Base-by-base conservation (phyloP, 1,140 invertebrate genomes). In the Zaprionus ornatus region DNA sequence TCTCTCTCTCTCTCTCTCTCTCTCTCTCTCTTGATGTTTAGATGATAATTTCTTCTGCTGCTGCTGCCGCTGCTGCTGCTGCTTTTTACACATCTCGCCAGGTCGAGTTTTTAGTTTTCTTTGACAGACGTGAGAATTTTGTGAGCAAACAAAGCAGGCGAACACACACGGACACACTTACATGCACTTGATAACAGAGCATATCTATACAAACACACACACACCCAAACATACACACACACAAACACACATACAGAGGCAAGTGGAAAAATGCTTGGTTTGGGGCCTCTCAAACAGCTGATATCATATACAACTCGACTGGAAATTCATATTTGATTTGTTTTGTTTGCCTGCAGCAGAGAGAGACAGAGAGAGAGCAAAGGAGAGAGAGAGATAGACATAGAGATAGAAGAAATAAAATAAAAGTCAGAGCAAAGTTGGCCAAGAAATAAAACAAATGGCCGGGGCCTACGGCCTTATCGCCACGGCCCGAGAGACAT, bases 41-140 rank as follows among this genome's bases (percentile, higher is more conserved):
- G 55, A 54, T 85, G 64, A 70, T 67, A 64, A 81, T 78, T 72
- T 74, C 61, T 79, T 68, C 63, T 79, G 63, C 66, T 80, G 70
- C 54, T 64, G 54, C 55, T 4, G 35, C 12, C 13, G 37, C 59
- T 72, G 62, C 66, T 80, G 70, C 54, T 65, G 55, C 61, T 45
- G 40, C 66, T 45, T 68, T 78, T 57, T 62, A 64, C 35, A 63
- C 48, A 27, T 55, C 48, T 64, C 29, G 29, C 9, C 42, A 45
- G n/a, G 48, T 15, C 29, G 45, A 27, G 32, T 55, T 52, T 82
- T 84, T 72, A 70, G 9, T 32, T 37, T 37, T 37, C 15, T 78
- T 83, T 79, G 80, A 88, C 80, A 74, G 84, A 88, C 84, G 84
- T 88, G 84, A 88, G 84, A 88, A 83, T 88, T 88, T 84, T 88